phyloP scores from a whole-genome alignment of 2,113 vertebrate species.

The Chloroceryle aenea region DNA sequence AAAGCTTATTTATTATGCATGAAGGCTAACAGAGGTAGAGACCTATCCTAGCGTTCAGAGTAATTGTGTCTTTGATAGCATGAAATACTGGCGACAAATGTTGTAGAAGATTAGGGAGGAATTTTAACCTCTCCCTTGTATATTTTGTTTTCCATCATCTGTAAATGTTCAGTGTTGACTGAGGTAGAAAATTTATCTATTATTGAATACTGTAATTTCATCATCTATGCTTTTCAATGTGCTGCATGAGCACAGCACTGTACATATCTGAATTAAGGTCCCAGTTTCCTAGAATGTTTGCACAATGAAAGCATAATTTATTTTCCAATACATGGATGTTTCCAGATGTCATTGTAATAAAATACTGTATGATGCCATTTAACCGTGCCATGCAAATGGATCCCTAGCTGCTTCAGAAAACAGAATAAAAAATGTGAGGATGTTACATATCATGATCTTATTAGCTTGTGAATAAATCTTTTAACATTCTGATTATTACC shows the following conservation, averaged over 20 bases:
- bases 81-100: slow-evolving; percentile 47
- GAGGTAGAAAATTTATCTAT: slow-evolving; percentile 22
- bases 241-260: neutral
- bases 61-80: slow-evolving; percentile 52
- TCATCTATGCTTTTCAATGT: slow-evolving; percentile 46
- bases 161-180: slow-evolving; percentile 8
- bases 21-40: slow-evolving; percentile 46
- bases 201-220: slow-evolving; percentile 21
- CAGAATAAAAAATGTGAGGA: slow-evolving; percentile 33
- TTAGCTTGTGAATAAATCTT: slow-evolving; percentile 17
- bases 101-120: slow-evolving; percentile 14
- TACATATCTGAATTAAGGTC: slow-evolving; percentile 23
- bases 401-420: slow-evolving; percentile 28
- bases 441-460: slow-evolving; percentile 22
- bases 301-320: neutral
- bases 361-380: slow-evolving; percentile 12
- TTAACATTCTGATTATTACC: neutral
- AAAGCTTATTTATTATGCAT: slow-evolving; percentile 72
- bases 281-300: slow-evolving; percentile 46
- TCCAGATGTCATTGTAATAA: slow-evolving; percentile 34
- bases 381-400: slow-evolving; percentile 34
- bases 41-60: neutral
- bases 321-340: slow-evolving; percentile 21
- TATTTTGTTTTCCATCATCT: slow-evolving; percentile 18
- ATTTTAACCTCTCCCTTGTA: slow-evolving; percentile 30